phyloP scores from a whole-genome alignment of 1,140 invertebrate species.

The Hestina assimilis region DNA sequence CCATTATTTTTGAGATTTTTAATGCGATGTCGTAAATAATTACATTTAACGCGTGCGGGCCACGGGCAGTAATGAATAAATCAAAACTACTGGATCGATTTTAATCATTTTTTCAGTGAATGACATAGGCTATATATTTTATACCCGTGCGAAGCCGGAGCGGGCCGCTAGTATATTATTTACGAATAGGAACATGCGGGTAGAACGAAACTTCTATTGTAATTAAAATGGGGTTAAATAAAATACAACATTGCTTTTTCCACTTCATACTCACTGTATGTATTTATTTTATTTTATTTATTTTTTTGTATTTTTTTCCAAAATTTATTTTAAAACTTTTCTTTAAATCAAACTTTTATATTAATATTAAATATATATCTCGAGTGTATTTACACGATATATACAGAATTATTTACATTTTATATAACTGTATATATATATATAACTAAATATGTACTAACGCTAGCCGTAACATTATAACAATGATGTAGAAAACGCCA shows the following conservation, averaged over 20 bases:
- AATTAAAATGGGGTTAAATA: slow-evolving; percentile 40
- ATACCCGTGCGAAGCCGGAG: no score
- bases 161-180: no score
- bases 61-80: no score
- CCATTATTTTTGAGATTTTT: no score
- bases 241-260: slow-evolving; percentile 61
- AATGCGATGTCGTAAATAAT: no score
- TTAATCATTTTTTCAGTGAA: no score
- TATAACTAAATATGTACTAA: slow-evolving; percentile 1
- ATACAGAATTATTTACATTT: slow-evolving; percentile 63
- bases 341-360: slow-evolving; percentile 73
- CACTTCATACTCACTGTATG: slow-evolving; percentile 74
- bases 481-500: background rate
- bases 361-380: slow-evolving; percentile 72
- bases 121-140: no score
- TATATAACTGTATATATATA: background rate
- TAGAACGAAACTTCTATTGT: no score
- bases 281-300: slow-evolving; percentile 68
- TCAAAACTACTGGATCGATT: no score
- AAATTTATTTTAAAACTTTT: slow-evolving; percentile 68
- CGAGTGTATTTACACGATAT: slow-evolving; percentile 69
- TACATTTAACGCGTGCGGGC: no score
- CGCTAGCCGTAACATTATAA: background rate
- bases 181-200: no score
- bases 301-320: slow-evolving; percentile 55